These are phyloP conservation scores for Meta bourneti DNA, from an alignment of 2,888 invertebrate genomes.

Conservation along the genomic window DNA sequence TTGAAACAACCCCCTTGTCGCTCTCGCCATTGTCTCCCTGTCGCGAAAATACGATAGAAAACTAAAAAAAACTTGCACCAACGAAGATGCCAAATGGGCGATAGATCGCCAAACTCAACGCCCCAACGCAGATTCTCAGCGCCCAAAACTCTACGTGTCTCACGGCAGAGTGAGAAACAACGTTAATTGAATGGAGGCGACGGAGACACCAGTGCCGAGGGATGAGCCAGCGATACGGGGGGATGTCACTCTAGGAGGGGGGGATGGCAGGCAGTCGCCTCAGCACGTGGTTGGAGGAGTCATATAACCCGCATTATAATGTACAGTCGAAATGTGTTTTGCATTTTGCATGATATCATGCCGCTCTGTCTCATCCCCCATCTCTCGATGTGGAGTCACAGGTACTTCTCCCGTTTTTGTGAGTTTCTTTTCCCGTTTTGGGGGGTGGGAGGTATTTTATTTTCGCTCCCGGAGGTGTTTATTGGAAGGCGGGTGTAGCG, in stretches of 20 bases:
- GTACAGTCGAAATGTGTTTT: slow-evolving; percentile 64
- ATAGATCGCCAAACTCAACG: slow-evolving; percentile 17
- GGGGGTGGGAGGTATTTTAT: neutral
- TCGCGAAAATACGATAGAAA: too few species aligned
- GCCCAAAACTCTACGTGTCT: slow-evolving; percentile 55
- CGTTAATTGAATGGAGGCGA: slow-evolving; percentile 71
- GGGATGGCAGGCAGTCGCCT: slow-evolving; percentile 1
- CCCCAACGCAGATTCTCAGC: neutral
- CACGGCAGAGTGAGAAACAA: slow-evolving; percentile 42
- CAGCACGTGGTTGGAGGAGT: slow-evolving; percentile 66
- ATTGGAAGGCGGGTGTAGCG: slow-evolving; percentile 1
- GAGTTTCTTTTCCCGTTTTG: neutral
- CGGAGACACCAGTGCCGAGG: slow-evolving; percentile 36
- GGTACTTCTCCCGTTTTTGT: slow-evolving; percentile 1
- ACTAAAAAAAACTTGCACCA: too few species aligned
- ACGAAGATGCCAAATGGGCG: slow-evolving; percentile 31
- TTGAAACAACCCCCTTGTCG: too few species aligned
- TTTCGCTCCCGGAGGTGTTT: neutral
- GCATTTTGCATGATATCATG: slow-evolving; percentile 73
- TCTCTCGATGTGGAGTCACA: slow-evolving; percentile 11
- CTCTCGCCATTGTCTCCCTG: too few species aligned
- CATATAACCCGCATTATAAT: slow-evolving; percentile 73
- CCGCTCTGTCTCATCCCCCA: neutral
- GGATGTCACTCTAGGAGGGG: slow-evolving; percentile 9
- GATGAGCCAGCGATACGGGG: slow-evolving; percentile 30